Evolutionary conservation across 2,888 invertebrate genomes (phyloP).

Genomic region (Orthosia incerta): DNA sequence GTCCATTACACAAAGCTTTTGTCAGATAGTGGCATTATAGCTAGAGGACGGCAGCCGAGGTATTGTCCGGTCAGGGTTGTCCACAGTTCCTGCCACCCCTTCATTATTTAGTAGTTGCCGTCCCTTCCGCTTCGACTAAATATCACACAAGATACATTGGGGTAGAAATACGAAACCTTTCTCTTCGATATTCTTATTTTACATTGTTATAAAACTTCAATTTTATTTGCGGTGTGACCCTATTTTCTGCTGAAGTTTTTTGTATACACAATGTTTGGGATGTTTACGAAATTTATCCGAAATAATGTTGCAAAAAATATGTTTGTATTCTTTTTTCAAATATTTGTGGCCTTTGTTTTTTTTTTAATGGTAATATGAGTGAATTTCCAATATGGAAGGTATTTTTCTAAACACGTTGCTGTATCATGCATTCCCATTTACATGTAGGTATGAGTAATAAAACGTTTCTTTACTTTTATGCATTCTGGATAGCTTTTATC

Average conservation of each 20-base stretch:
- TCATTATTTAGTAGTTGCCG: conserved; percentile 58
- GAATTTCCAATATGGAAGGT: background rate
- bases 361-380: conserved; percentile 8
- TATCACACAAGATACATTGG: conserved; percentile 53
- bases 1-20: too few relatives aligned
- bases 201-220: conserved; percentile 57
- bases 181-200: conserved; percentile 63
- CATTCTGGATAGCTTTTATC: background rate
- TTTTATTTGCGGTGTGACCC: conserved; percentile 56
- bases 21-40: too few relatives aligned
- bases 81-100: conserved; percentile 47
- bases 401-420: background rate
- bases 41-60: background rate
- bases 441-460: background rate
- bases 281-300: conserved; percentile 38
- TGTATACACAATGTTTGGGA: conserved; percentile 27
- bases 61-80: conserved; percentile 50
- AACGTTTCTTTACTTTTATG: background rate
- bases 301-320: conserved; percentile 25
- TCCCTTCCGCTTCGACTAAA: conserved; percentile 63
- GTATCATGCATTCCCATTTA: background rate
- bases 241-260: conserved; percentile 39
- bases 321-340: conserved; percentile 10
- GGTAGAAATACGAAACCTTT: conserved; percentile 40
- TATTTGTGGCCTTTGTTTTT: conserved; percentile 20